These are phyloP conservation scores for Rhinoptilus africanus DNA, from an alignment of 2,113 vertebrate genomes.

Conservation along the genomic window DNA sequence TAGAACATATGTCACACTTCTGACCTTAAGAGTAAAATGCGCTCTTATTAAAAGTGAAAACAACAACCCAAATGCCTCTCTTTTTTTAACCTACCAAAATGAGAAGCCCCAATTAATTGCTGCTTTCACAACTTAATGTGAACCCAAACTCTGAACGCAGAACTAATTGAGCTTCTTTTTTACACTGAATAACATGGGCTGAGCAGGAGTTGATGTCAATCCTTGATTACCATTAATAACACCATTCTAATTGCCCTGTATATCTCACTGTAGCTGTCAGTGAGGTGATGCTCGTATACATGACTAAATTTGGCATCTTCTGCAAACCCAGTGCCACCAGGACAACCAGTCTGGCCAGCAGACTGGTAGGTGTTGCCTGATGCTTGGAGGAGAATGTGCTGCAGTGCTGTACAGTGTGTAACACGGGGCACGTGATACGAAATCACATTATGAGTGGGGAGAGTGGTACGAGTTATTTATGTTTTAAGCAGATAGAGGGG, in stretches of 20 bases:
- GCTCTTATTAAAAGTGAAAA: constrained; percentile 27
- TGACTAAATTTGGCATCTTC: background rate
- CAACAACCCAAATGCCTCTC: background rate
- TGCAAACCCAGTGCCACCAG: background rate
- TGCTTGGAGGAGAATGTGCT: background rate
- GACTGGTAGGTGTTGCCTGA: background rate
- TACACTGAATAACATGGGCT: background rate
- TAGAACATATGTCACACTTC: background rate
- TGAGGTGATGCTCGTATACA: accelerated
- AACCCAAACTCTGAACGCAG: background rate
- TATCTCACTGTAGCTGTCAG: background rate
- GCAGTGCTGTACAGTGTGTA: background rate
- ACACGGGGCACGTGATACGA: background rate
- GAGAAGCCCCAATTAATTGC: constrained; percentile 10
- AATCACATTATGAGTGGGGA: background rate
- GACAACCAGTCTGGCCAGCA: background rate
- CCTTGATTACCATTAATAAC: background rate
- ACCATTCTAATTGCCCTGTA: background rate
- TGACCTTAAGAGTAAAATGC: constrained; percentile 16
- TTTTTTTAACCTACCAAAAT: background rate
- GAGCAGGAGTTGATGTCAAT: constrained; percentile 11
- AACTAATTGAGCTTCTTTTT: constrained; percentile 27
- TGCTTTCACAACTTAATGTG: background rate
- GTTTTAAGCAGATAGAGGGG: background rate
- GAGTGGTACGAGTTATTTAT: background rate